Evolutionary conservation across 2,113 vertebrate species (phyloP), one percentile per base, ranked within the genome.

Genomic region (Clinocottus analis): DNA sequence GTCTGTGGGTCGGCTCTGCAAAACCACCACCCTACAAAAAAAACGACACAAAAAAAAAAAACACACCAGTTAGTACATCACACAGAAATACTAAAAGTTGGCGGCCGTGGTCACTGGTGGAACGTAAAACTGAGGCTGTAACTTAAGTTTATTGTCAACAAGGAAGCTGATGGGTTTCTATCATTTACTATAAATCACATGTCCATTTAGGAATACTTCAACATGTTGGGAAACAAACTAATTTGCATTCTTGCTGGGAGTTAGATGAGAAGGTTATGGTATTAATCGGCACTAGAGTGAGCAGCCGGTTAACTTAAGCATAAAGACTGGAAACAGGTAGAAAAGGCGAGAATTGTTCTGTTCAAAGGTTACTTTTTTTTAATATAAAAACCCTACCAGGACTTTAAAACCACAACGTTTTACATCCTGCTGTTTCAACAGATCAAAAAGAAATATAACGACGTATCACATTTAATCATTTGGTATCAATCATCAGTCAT

Each of bases 1-100:
- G 65, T 97, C 97, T 0, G 98, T 99, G 16, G 98, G 98, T 35
- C 98, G 93, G 84, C 98, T 99, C 90, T 99, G 97, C 88, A 99
- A 81, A 82, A 99, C 98, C 7, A 99, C 98, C 90, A 99, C 98
- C 85, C 98, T 99, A 94, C 11, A 13, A 90, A 85, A 10, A 25
- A 21, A 7, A 43, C 0, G 4, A 39, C 9, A 37, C 1, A 43
- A 13, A 90, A 83, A 8, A 14, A 27, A 90, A 7, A 75, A 11
- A 55, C 39, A 19, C 23, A 19, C 82, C 33, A n/a, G 41, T 61
- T 8, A 61, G 39, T 31, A 17, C 2, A 17, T 9, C 0, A 37
- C 47, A 31, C 59, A 56, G 9, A 62, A 53, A 43, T 12, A 59
- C 2, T 10, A 14, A 45, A 56, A 1, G 21, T 39, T 0, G 8